Evolutionary conservation across 2,797 vertebrate species (phyloP), one percentile per base, ranked within the genome.

Genomic region (Microctenopoma steveboyesi): DNA sequence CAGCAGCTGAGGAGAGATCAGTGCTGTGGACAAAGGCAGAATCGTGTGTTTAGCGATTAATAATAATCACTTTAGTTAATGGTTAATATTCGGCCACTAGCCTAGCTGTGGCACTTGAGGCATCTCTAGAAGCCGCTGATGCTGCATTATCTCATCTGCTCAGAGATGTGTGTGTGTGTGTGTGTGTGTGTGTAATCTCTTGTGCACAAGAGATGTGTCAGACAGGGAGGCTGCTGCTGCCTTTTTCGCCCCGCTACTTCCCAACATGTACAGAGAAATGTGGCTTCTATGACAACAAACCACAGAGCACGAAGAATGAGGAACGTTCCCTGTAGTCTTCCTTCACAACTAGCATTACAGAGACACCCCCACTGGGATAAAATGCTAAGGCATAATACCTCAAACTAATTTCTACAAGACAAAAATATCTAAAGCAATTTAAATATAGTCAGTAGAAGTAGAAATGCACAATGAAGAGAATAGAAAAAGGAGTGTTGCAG

Each of bases 71-170:
- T 18, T 18, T 18, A 18, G 18, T 55, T 54, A 52, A 62, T 85
- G 79, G 76, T 85, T 71, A 69, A 88, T 76, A 76, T 72, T 57
- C 83, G 88, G 86, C 83, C 56, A 78, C 69, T 47, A 48, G 76
- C 74, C 54, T 59, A 30, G 65, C 51, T 37, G 59, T 56, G 64
- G 65, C 83, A 86, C 78, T 86, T 72, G 69, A 81, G 87, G 80
- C 83, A 62, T 76, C 74, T 77, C 61, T 65, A 69, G 49, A 54
- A 78, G 81, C 72, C 62, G 60, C 74, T 64, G 74, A 87, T 65
- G 74, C 81, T 70, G 72, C 69, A 64, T 58, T 71, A 72, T 87
- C 82, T 84, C 84, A 76, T 88, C 79, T 83, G 72, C 79, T 79
- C 75, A 67, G 67, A 5, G 1, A 76, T 59, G 18, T 18, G 18